phyloP scores from a whole-genome alignment of 2,113 vertebrate genomes.

The Cynoglossus semilaevis region DNA sequence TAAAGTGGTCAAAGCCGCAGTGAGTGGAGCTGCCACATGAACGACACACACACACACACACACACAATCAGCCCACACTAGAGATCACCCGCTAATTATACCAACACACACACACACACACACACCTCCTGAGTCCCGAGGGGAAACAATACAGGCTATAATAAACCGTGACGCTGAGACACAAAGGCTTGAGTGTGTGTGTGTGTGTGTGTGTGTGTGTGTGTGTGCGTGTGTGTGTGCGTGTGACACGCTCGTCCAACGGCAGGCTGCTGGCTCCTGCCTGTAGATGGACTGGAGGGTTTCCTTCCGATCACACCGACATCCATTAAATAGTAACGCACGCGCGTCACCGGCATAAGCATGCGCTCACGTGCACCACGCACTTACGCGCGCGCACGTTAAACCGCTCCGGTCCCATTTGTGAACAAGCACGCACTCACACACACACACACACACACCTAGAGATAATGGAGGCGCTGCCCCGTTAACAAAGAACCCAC shows the following conservation, averaged over 20 bases:
- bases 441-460: too few species aligned
- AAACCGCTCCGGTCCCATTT: constrained; percentile 1
- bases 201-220: constrained; percentile 7
- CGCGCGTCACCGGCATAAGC: constrained; percentile 4
- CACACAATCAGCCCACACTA: constrained; percentile 70
- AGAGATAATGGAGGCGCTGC: constrained; percentile 9
- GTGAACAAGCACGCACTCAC: background rate
- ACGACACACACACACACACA: constrained; percentile 42
- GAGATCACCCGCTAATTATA: constrained; percentile 72
- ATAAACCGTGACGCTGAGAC: constrained; percentile 58
- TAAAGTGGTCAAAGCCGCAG: constrained; percentile 61
- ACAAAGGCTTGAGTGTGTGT: constrained; percentile 53
- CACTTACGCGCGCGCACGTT: background rate
- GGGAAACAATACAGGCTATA: constrained; percentile 37
- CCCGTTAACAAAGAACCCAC: constrained; percentile 65
- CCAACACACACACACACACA: constrained; percentile 14
- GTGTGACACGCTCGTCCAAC: constrained; percentile 50
- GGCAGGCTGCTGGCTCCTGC: too few species aligned
- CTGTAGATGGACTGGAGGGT: constrained; percentile 73
- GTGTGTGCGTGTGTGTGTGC: constrained; percentile 15
- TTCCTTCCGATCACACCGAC: constrained; percentile 56
- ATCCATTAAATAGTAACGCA: constrained; percentile 25
- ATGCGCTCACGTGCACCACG: constrained; percentile 8
- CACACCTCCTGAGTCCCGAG: constrained; percentile 27
- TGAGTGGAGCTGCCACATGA: constrained; percentile 38